Evolutionary conservation across 2,113 vertebrate genomes (phyloP), one percentile per base, ranked within the genome.

Genomic region (Neotragus pygmaeus): DNA sequence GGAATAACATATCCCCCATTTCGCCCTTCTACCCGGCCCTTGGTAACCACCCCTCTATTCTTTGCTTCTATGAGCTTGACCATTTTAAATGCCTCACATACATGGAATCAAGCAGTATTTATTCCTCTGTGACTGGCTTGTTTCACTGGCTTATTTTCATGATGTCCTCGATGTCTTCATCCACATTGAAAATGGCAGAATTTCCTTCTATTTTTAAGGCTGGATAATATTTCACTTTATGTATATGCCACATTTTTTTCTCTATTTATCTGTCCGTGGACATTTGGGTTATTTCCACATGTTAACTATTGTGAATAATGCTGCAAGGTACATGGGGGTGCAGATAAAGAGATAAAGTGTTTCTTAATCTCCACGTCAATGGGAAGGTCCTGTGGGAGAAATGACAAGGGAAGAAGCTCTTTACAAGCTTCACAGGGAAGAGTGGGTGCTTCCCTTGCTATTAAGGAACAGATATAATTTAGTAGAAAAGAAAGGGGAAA

Each of bases 21-120:
- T 19, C 0, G 0, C 64, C 45, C 33, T 49, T 33, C 39, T 36
- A 7, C 30, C 17, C 12, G 7, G 23, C 13, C n/a, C 13, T 27
- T 62, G 45, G 17, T 1, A 33, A 58, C 64, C 43, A 19, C 39
- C 30, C 12, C 17, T 47, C 66, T 47, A 2, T 1, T 73, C 51
- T 19, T 21, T 27, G 62, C 49, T n/a, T 28, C 60, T 3, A 0
- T 2, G 60, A 33, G 19, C n/a, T 15, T 51, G 25, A 39, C 39
- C 27, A 15, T 36, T 28, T 19, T 36, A 21, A 70, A 15, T 10
- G 2, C 53, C 62, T 55, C 60, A 2, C 5, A 6, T 28, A 58
- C n/a, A 15, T 30, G 81, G 16, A 14, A 36, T 14, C 64, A 75
- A 2, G 10, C 39, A 21, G 16, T 10, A 3, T 30, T 16, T 39